Evolutionary conservation across 2,113 vertebrate genomes (phyloP).

Genomic region (Centropus bengalensis): DNA sequence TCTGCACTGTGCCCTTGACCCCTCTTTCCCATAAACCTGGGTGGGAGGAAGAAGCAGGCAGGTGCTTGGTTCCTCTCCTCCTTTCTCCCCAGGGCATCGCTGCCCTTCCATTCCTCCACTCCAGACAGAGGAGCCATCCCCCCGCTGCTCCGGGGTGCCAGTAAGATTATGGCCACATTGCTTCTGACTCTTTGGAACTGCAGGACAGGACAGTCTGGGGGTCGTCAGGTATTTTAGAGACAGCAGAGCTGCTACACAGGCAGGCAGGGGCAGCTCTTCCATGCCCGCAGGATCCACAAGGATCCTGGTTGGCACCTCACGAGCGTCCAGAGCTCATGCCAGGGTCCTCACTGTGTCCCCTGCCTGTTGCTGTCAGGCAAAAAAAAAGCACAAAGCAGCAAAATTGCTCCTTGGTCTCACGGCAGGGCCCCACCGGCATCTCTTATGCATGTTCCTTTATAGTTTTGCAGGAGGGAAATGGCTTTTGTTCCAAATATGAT

Average conservation of each 20-base stretch:
- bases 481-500: neutral
- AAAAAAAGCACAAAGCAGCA: neutral
- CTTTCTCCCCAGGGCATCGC: neutral
- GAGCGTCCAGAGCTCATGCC: neutral
- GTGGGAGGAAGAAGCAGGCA: neutral
- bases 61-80: neutral
- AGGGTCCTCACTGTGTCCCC: neutral
- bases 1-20: neutral
- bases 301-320: neutral
- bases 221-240: neutral
- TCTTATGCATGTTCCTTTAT: rapidly evolving
- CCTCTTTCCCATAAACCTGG: neutral
- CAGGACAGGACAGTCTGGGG: neutral
- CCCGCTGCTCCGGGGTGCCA: too few species aligned
- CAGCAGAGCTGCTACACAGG: neutral
- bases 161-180: rapidly evolving
- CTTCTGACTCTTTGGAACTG: neutral
- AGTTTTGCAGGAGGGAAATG: neutral
- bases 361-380: neutral
- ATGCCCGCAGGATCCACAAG: rapidly evolving
- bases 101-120: neutral
- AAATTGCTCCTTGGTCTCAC: rapidly evolving
- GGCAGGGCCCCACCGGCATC: neutral
- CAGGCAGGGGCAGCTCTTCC: neutral
- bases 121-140: too few species aligned